Evolutionary conservation across 2,113 vertebrate genomes (phyloP).

Genomic region (Puffinus mauretanicus): DNA sequence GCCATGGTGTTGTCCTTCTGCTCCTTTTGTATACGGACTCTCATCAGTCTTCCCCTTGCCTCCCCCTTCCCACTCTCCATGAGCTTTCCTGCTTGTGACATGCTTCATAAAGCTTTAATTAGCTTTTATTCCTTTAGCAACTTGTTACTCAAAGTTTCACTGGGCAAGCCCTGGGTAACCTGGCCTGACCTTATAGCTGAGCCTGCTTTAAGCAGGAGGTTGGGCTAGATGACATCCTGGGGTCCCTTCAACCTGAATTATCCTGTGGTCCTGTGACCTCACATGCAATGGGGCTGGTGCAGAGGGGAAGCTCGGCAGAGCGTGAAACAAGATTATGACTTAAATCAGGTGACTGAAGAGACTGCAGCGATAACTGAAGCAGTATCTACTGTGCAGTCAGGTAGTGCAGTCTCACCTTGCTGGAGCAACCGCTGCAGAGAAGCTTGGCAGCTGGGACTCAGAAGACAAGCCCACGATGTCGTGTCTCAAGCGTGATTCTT

Average conservation of each 20-base stretch:
- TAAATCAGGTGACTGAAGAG: neutral
- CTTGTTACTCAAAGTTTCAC: neutral
- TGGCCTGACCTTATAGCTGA: neutral
- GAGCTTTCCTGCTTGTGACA: conserved; percentile 14
- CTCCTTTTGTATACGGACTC: neutral
- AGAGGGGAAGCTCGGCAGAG: neutral
- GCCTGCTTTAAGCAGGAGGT: neutral
- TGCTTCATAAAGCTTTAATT: conserved; percentile 39
- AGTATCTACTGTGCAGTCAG: neutral
- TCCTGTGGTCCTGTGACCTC: neutral
- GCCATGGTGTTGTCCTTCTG: neutral
- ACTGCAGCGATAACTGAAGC: fast-evolving
- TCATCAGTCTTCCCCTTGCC: neutral
- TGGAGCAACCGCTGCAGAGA: neutral
- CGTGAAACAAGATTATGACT: neutral
- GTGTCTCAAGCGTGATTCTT: neutral
- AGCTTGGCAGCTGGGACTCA: neutral
- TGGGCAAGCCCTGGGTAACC: neutral
- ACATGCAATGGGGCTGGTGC: neutral
- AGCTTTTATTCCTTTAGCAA: neutral
- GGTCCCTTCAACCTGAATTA: conserved; percentile 4
- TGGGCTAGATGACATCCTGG: neutral
- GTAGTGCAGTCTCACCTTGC: fast-evolving
- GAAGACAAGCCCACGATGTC: neutral
- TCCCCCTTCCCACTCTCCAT: neutral